Conservation (phyloP, 2,113 vertebrate genomes). For the Synchiropus splendidus region DNA sequence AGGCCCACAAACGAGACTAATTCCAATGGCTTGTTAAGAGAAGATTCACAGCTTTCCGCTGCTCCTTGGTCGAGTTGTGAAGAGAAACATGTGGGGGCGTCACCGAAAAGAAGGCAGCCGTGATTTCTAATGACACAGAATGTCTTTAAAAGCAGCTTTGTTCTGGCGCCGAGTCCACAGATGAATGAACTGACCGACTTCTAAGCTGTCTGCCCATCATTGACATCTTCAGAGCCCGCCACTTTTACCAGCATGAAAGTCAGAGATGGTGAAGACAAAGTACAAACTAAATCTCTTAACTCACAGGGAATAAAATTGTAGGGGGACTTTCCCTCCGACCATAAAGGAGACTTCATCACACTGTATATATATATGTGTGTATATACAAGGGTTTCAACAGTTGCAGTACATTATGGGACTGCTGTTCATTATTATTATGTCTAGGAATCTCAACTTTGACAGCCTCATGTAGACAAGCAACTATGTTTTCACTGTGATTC, state of each 20-base stretch:
- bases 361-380: background rate
- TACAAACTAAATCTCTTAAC: conserved; percentile 14
- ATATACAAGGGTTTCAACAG: too few species aligned
- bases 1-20: conserved; percentile 18
- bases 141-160: too few species aligned
- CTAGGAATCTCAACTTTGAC: too few species aligned
- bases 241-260: conserved; percentile 6
- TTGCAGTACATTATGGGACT: too few species aligned
- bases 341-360: conserved; percentile 6
- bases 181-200: conserved; percentile 6
- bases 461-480: too few species aligned
- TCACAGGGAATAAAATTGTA: conserved; percentile 1
- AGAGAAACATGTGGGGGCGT: too few species aligned
- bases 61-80: too few species aligned
- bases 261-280: conserved; percentile 13
- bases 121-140: too few species aligned
- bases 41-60: too few species aligned
- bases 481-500: too few species aligned
- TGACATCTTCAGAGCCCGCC: conserved; percentile 4
- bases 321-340: conserved; percentile 8
- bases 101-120: too few species aligned
- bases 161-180: background rate
- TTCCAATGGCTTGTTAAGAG: conserved; percentile 8
- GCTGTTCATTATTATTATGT: too few species aligned
- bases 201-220: conserved; percentile 19